A percentile compares a stretch with the other conserved stretches of the same genome.
Conservation (phyloP, 2,113 vertebrate genomes). For the Oreocharis arfaki region DNA sequence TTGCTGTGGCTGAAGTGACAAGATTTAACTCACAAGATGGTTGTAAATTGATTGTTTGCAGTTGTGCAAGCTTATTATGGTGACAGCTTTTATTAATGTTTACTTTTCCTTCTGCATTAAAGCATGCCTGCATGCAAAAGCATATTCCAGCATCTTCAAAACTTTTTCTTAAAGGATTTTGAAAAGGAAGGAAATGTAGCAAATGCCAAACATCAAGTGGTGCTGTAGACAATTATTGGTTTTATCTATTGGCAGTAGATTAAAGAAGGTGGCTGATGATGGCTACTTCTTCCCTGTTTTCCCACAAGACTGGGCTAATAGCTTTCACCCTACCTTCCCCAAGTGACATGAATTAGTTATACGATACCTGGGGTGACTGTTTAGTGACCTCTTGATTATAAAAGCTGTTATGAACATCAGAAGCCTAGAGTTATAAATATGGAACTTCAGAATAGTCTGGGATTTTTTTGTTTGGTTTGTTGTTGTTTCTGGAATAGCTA, state of each 20-base stretch:
- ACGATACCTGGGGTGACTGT: not conserved
- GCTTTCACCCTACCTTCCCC: not conserved
- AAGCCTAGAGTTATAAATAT: not conserved
- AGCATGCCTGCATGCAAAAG: not conserved
- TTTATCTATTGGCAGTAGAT: slow-evolving; percentile 36
- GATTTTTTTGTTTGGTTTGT: not conserved
- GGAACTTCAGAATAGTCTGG: not conserved
- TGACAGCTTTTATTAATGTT: not conserved
- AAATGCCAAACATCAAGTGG: not conserved
- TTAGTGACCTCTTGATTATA: not conserved
- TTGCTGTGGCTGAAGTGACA: not conserved
- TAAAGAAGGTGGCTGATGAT: slow-evolving; percentile 22
- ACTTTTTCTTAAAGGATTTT: not conserved
- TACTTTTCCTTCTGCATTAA: not conserved
- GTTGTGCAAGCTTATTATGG: not conserved
- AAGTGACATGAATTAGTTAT: not conserved
- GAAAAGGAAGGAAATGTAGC: slow-evolving; percentile 26
- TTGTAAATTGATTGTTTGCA: not conserved
- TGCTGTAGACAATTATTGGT: slow-evolving; percentile 9
- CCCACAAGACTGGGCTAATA: not conserved
- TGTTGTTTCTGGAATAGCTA: slow-evolving; percentile 9
- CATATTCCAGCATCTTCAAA: not conserved
- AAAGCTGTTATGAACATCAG: not conserved
- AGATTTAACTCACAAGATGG: not conserved
- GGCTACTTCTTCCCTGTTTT: not conserved